Evolutionary conservation across 2,888 invertebrate species (phyloP), one percentile per base, ranked within the genome.

Genomic region (Rhogogaster chlorosoma): DNA sequence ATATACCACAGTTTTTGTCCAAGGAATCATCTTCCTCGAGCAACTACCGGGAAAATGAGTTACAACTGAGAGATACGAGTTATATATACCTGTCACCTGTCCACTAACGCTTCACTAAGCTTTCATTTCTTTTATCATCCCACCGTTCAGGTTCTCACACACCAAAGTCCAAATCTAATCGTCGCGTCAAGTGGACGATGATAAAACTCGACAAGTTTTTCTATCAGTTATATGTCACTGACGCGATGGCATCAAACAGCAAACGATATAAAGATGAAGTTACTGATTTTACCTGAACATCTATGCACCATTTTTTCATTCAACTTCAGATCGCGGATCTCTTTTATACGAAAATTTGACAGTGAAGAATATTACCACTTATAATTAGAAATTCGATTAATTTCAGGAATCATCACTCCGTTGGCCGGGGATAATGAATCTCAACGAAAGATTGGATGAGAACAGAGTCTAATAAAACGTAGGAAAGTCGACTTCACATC

Each of bases 221-320:
- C 38, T 61, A 26, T 32, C 29, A 7, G 49, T 53, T 32, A 18
- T 53, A 53, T 77, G 29, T 77, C 49, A 77, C 49, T 53, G 45
- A 45, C 3, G 18, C 29, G 45, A 45, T 2, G 29, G 18, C 10
- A 29, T 18, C 15, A 5, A 75, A 6, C 45, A 82, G 49, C 73
- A 71, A 77, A 77, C 84, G 78, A n/a, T 18, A 53, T 85, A 83
- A 84, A 85, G 64, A 61, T n/a, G 45, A 64, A 70, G 57, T 70
- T 82, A 77, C 49, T 83, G 71, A n/a, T 71, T 71, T 32, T 2
- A n/a, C 36, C 71, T 71, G 6, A 15, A 71, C 18, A 12, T 61
- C 2, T 10, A 29, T 26, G 61, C 26, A 26, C 9, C 10, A 26
- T 61, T 26, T 61, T 26, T 61, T 61, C 26, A 26, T 22, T 61